Conservation (phyloP, 2,888 invertebrate species). For the Mesorhabditis sp. region DNA sequence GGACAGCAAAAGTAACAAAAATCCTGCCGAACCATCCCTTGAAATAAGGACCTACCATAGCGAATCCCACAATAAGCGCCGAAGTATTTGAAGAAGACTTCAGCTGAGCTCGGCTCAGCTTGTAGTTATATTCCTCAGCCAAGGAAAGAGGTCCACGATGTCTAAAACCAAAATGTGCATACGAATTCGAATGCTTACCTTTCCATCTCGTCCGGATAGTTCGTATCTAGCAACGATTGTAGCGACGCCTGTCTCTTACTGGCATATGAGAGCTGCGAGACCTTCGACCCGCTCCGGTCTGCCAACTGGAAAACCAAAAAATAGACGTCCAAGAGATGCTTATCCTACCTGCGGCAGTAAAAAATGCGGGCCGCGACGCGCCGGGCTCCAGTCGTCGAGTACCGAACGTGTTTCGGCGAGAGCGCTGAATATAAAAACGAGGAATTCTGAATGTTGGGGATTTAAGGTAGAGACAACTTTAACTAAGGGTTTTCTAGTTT, state of each 20-base stretch:
- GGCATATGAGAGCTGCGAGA: constrained; percentile 2
- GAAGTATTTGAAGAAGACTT: constrained; percentile 91
- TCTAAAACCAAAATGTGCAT: constrained; percentile 33
- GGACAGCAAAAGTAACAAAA: not conserved
- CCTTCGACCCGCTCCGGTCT: not conserved
- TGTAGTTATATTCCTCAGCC: constrained; percentile 60
- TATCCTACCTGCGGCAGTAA: not conserved
- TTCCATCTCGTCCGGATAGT: not conserved
- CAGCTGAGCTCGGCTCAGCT: constrained; percentile 86
- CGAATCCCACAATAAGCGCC: constrained; percentile 68
- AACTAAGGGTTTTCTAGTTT: no score
- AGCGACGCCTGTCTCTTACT: not conserved
- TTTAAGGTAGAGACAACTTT: no score
- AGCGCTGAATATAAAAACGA: not conserved
- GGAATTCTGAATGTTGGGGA: no score
- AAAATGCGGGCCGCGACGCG: not conserved
- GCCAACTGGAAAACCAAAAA: not conserved
- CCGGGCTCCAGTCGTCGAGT: not conserved
- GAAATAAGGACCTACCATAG: constrained; percentile 26
- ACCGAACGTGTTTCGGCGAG: not conserved
- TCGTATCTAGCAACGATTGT: not conserved
- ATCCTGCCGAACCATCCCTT: not conserved
- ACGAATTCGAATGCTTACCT: not conserved
- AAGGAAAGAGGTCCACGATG: constrained; percentile 54
- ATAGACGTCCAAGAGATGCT: no score